Evolutionary conservation across 1,140 invertebrate species (phyloP).

Genomic region (Cotesia glomerata): DNA sequence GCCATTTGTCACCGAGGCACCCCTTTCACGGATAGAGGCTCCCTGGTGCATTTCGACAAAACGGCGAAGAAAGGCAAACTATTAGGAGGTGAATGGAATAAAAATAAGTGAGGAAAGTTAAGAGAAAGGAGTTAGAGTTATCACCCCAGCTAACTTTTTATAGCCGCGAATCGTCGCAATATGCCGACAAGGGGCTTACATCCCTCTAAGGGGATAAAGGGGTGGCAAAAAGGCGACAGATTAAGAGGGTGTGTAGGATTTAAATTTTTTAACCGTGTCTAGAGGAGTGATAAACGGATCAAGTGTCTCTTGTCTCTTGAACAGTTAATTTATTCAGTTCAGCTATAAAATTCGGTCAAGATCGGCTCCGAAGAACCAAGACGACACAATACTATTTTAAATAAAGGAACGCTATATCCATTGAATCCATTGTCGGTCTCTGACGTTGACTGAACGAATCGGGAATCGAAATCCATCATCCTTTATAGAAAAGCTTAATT

Average conservation of each 20-base stretch:
- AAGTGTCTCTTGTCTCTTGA: neutral
- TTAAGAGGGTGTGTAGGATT: slow-evolving; percentile 56
- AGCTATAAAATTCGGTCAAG: neutral
- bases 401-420: slow-evolving; percentile 63
- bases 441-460: slow-evolving; percentile 64
- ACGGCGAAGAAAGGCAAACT: no score
- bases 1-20: slow-evolving; percentile 62
- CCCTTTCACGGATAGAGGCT: slow-evolving; percentile 51
- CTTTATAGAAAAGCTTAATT: slow-evolving; percentile 64
- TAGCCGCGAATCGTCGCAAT: slow-evolving; percentile 63
- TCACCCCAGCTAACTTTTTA: slow-evolving; percentile 50
- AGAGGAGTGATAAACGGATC: neutral
- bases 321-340: neutral
- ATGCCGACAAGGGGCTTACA: slow-evolving; percentile 62
- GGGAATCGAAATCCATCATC: slow-evolving; percentile 60
- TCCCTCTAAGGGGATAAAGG: neutral
- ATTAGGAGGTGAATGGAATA: neutral
- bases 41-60: neutral
- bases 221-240: slow-evolving; percentile 37
- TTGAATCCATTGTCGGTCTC: slow-evolving; percentile 62
- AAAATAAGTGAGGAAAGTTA: neutral
- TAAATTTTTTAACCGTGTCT: neutral
- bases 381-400: slow-evolving; percentile 65
- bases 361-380: slow-evolving; percentile 22
- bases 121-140: slow-evolving; percentile 20